Evolutionary conservation across 2,113 vertebrate species (phyloP).

Genomic region (Ondatra zibethicus): DNA sequence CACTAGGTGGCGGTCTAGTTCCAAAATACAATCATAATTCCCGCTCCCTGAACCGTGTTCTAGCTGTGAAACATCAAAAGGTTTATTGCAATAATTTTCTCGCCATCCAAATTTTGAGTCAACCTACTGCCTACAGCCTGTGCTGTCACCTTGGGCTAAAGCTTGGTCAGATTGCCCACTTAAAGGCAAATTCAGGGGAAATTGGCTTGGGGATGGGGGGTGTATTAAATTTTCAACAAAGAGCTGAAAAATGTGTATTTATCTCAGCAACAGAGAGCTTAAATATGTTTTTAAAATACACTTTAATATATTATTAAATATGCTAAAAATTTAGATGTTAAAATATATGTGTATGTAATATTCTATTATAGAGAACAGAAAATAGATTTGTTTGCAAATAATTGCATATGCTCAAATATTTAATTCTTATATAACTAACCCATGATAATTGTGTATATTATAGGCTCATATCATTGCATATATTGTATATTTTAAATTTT

Average conservation of each 20-base stretch:
- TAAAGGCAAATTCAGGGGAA: neutral
- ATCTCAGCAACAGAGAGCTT: neutral
- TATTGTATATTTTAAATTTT: conserved; percentile 7
- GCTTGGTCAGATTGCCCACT: neutral
- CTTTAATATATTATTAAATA: neutral
- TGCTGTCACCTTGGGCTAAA: neutral
- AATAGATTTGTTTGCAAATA: neutral
- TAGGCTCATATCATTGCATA: neutral
- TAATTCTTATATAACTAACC: neutral
- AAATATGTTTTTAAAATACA: conserved; percentile 13
- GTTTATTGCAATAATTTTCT: neutral
- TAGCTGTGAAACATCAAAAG: neutral
- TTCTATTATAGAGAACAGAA: conserved; percentile 3
- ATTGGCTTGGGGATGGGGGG: too few relatives aligned
- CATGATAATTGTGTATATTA: neutral
- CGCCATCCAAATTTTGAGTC: too few relatives aligned
- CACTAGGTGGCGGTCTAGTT: conserved; percentile 48
- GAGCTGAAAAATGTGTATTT: neutral
- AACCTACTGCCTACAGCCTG: neutral
- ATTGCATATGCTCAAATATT: neutral
- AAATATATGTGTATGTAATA: neutral
- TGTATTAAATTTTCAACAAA: neutral
- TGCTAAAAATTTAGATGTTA: neutral
- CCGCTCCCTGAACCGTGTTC: neutral
- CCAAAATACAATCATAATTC: conserved; percentile 34